A percentile compares a stretch with the other conserved stretches of the same genome.
Conservation (phyloP, 2,888 invertebrate species). For the Melipona beecheii region DNA sequence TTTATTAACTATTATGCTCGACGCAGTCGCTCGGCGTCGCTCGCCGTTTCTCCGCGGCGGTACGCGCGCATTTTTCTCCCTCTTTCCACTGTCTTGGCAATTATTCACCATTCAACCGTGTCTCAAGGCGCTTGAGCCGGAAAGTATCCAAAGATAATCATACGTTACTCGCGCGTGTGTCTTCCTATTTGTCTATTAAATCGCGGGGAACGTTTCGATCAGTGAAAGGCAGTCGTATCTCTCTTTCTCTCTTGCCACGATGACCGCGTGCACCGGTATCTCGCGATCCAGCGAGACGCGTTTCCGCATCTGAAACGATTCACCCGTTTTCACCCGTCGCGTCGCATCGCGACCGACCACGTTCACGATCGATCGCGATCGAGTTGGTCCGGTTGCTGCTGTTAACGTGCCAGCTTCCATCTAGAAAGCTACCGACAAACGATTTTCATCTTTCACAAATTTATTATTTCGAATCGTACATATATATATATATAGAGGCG, state of each 20-base stretch:
- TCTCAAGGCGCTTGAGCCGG: slow-evolving; percentile 46
- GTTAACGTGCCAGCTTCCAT: too few species aligned
- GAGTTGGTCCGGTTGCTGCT: not conserved
- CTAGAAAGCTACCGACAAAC: not conserved
- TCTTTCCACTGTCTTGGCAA: slow-evolving; percentile 6
- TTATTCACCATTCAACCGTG: slow-evolving; percentile 53
- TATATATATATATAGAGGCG: too few species aligned
- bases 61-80: slow-evolving; percentile 7
- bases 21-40: slow-evolving; percentile 19
- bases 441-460: not conserved
- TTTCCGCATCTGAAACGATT: slow-evolving; percentile 55
- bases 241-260: slow-evolving; percentile 32
- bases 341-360: not conserved
- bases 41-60: slow-evolving; percentile 35
- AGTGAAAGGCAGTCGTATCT: slow-evolving; percentile 45
- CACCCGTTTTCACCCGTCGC: slow-evolving; percentile 34
- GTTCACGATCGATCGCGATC: not conserved
- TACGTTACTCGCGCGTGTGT: slow-evolving; percentile 39
- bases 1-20: slow-evolving; percentile 56
- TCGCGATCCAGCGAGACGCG: slow-evolving; percentile 31
- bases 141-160: slow-evolving; percentile 47
- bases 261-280: slow-evolving; percentile 49
- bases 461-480: not conserved
- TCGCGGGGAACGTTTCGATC: slow-evolving; percentile 30
- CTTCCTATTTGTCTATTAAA: slow-evolving; percentile 57